Evolutionary conservation across 2,113 vertebrate genomes (phyloP).

Genomic region (Forbesichthys agassizii): DNA sequence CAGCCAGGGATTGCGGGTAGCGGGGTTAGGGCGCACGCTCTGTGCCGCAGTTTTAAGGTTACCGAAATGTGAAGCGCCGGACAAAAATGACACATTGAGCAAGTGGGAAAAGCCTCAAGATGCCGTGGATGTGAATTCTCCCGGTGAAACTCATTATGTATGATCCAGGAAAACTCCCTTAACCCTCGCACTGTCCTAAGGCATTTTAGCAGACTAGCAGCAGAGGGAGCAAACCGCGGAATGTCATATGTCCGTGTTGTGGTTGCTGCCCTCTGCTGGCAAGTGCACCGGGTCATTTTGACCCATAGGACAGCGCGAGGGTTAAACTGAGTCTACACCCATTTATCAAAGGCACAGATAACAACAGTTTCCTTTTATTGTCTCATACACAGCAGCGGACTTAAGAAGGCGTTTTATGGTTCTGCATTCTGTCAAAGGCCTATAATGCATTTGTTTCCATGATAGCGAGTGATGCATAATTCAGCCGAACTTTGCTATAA

Average conservation of each 20-base stretch:
- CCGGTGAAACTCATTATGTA: conserved; percentile 25
- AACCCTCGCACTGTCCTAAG: no score
- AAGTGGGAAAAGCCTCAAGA: conserved; percentile 1
- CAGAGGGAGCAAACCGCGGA: no score
- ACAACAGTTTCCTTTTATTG: conserved; percentile 23
- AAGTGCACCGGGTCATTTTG: no score
- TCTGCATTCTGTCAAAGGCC: conserved; percentile 21
- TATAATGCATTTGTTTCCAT: conserved; percentile 56
- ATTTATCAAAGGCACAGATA: conserved; percentile 48
- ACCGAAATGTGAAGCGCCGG: conserved; percentile 5
- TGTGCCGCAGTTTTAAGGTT: neutral
- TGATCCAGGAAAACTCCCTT: conserved; percentile 34
- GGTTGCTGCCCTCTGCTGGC: no score
- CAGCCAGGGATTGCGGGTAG: conserved; percentile 16
- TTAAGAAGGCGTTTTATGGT: conserved; percentile 20
- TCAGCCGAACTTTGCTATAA: conserved; percentile 57
- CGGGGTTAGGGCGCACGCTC: neutral
- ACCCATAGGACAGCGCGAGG: no score
- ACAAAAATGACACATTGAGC: neutral
- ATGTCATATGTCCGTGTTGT: no score
- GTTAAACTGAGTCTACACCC: conserved; percentile 44
- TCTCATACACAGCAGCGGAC: conserved; percentile 29
- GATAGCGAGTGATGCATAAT: conserved; percentile 64
- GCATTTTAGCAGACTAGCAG: no score
- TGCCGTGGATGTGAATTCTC: conserved; percentile 17